These are phyloP conservation scores for Phocoena sinus DNA, from an alignment of 2,113 vertebrate genomes.

Conservation along the genomic window DNA sequence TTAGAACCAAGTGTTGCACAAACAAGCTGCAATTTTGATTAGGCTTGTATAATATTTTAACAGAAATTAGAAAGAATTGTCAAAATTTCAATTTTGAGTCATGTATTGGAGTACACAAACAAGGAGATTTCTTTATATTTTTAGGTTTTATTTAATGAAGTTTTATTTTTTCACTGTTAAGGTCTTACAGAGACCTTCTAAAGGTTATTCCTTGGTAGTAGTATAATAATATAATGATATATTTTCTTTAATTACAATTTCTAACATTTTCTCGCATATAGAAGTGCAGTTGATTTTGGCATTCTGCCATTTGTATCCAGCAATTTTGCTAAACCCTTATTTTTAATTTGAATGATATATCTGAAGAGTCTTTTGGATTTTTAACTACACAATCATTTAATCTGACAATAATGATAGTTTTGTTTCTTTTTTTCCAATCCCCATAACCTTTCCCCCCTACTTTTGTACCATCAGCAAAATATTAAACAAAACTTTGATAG, in stretches of 20 bases:
- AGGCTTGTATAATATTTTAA: too few relatives aligned
- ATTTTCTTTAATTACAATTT: neutral
- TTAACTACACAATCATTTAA: neutral
- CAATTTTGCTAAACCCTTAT: neutral
- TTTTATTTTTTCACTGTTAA: neutral
- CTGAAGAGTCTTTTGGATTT: neutral
- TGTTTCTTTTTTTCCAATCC: neutral
- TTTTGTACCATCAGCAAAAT: neutral
- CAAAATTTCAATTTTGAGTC: neutral
- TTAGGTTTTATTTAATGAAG: neutral
- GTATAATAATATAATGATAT: neutral
- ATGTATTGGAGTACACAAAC: neutral
- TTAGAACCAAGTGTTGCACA: too few relatives aligned
- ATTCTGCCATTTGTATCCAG: neutral
- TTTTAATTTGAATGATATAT: neutral
- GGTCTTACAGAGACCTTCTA: neutral
- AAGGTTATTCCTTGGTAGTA: neutral
- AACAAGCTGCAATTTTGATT: too few relatives aligned
- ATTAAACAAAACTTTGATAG: neutral
- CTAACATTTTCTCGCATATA: neutral
- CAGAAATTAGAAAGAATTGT: neutral
- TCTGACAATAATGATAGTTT: neutral
- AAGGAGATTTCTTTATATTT: neutral
- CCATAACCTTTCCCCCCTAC: neutral
- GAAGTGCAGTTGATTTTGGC: neutral